phyloP scores from a whole-genome alignment of 2,113 vertebrate genomes.

The Peromyscus polionotus region DNA sequence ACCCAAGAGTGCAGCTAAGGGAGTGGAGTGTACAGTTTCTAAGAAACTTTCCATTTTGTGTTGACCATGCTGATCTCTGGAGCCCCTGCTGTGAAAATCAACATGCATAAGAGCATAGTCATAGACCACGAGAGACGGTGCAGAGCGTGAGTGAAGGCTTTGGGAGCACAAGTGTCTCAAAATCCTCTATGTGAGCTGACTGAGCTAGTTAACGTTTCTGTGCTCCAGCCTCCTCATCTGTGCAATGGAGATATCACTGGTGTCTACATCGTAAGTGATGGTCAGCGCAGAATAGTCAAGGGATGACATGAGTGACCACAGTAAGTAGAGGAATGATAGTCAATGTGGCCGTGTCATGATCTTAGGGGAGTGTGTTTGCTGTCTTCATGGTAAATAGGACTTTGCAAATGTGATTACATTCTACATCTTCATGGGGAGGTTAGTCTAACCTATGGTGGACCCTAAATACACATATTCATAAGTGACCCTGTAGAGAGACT shows the following conservation, averaged over 20 bases:
- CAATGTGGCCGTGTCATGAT: not conserved
- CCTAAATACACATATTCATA: not conserved
- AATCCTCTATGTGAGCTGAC: not conserved
- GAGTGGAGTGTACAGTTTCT: not conserved
- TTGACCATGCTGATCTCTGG: not conserved
- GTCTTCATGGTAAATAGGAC: not conserved
- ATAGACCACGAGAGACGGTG: not conserved
- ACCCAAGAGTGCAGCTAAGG: not conserved
- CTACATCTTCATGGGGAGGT: not conserved
- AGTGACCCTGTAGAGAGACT: not conserved
- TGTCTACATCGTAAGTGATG: not conserved
- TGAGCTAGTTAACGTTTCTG: not conserved
- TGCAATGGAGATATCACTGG: not conserved
- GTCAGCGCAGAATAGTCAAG: not conserved
- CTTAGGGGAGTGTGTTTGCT: not conserved
- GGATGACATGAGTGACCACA: accelerated
- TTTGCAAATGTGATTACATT: not conserved
- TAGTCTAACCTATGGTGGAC: not conserved
- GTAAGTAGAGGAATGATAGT: not conserved
- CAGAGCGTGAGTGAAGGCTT: not conserved
- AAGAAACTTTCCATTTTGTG: not conserved
- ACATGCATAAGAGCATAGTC: accelerated
- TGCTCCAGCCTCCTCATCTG: not conserved
- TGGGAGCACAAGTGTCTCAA: not conserved
- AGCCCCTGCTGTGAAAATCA: not conserved